Percentiles rank a stretch among this genome's conserved stretches.
phyloP scores from a whole-genome alignment of 2,888 invertebrate species.

The Incurvaria masculella region DNA sequence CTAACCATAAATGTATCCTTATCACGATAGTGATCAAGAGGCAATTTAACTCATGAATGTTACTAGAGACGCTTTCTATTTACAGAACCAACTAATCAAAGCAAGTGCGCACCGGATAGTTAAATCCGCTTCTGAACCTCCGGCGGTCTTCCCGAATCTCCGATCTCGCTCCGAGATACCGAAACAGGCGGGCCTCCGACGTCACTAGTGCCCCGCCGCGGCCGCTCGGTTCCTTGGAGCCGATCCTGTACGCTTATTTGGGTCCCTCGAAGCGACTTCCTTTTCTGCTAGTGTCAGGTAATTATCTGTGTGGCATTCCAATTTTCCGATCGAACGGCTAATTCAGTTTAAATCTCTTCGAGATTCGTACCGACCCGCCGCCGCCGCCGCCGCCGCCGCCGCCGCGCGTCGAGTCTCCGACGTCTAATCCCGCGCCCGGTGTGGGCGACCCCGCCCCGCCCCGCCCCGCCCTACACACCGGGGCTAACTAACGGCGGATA shows the following conservation, averaged over 20 bases:
- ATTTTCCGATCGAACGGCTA: slow-evolving; percentile 57
- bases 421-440: slow-evolving; percentile 19
- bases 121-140: background rate
- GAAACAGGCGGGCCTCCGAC: too few species aligned
- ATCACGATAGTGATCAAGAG: too few species aligned
- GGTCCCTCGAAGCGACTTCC: slow-evolving; percentile 52
- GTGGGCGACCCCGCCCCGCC: slow-evolving; percentile 17
- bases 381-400: slow-evolving; percentile 34
- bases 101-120: background rate
- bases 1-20: too few species aligned
- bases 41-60: too few species aligned
- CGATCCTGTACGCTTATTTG: slow-evolving; percentile 43
- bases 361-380: slow-evolving; percentile 40
- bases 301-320: slow-evolving; percentile 58
- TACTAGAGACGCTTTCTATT: too few species aligned
- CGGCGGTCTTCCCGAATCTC: background rate
- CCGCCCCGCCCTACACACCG: too few species aligned
- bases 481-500: too few species aligned
- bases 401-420: slow-evolving; percentile 23
- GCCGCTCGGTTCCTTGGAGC: background rate
- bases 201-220: too few species aligned
- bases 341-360: slow-evolving; percentile 57
- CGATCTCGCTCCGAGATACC: background rate
- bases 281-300: slow-evolving; percentile 58
- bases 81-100: too few species aligned